Conservation (phyloP, 2,888 invertebrate species). For the Protonemura montana region DNA sequence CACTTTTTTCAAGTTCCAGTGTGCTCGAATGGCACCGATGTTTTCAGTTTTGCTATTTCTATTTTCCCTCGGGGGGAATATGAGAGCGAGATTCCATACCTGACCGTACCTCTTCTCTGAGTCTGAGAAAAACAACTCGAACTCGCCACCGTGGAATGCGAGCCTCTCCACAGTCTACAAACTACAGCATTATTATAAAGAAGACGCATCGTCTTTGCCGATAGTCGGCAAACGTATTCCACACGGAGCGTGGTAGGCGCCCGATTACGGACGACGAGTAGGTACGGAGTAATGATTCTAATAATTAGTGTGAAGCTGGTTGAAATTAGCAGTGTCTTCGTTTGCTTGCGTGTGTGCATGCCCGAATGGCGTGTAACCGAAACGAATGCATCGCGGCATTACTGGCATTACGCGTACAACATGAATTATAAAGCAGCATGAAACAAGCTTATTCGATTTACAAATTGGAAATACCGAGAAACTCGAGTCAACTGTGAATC, state of each 20-base stretch:
- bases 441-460: background rate
- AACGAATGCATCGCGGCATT: background rate
- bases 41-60: conserved; percentile 4
- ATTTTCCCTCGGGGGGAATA: background rate
- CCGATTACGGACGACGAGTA: background rate
- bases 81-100: background rate
- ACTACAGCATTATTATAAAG: conserved; percentile 3
- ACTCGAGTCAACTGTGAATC: background rate
- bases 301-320: background rate
- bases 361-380: background rate
- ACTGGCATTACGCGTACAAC: background rate
- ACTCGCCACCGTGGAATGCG: background rate
- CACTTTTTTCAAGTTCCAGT: background rate
- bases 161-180: background rate
- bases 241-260: background rate
- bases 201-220: background rate
- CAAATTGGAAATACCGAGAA: background rate
- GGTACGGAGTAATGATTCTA: background rate
- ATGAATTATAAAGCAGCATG: background rate
- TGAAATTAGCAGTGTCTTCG: background rate
- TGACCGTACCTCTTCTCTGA: background rate
- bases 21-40: background rate
- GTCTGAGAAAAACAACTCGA: background rate
- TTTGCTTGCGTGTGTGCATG: background rate
- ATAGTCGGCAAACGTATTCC: background rate